These are phyloP conservation scores for Adrianichthys oophorus DNA, from an alignment of 2,797 vertebrate genomes.

Conservation along the genomic window DNA sequence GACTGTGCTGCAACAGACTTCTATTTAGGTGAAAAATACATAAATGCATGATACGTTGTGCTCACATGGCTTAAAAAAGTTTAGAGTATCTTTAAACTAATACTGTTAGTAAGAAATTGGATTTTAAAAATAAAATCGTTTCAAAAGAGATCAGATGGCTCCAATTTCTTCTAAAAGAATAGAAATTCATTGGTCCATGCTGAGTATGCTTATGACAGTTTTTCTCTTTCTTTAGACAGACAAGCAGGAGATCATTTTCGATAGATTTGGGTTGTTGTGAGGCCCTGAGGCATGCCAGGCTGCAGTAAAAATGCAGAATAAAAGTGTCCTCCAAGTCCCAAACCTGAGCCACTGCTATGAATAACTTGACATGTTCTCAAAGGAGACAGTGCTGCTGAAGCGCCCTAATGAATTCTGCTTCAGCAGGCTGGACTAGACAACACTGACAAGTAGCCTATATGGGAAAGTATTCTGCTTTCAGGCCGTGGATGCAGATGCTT, in stretches of 20 bases:
- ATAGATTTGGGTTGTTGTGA: slow-evolving; percentile 48
- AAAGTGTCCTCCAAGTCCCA: slow-evolving; percentile 38
- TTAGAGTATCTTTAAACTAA: too few relatives aligned
- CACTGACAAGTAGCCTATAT: neutral
- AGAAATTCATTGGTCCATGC: neutral
- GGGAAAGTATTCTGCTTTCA: slow-evolving; percentile 6
- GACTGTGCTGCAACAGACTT: slow-evolving; percentile 4
- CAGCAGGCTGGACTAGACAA: slow-evolving; percentile 35
- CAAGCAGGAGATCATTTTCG: slow-evolving; percentile 23
- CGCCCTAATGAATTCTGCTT: slow-evolving; percentile 55
- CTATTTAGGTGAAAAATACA: slow-evolving; percentile 7
- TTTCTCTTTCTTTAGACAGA: slow-evolving; percentile 18
- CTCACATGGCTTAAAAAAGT: too few relatives aligned
- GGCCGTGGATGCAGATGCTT: slow-evolving; percentile 3
- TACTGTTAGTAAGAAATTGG: too few relatives aligned
- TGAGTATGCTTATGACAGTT: slow-evolving; percentile 31
- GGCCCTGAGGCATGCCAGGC: slow-evolving; percentile 34
- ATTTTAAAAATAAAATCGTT: too few relatives aligned
- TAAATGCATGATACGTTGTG: neutral
- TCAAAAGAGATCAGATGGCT: too few relatives aligned
- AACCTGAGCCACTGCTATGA: slow-evolving; percentile 62
- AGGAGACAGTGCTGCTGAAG: slow-evolving; percentile 43
- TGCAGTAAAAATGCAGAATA: slow-evolving; percentile 39
- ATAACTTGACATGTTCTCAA: slow-evolving; percentile 65
- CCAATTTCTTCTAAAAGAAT: too few relatives aligned